These are phyloP conservation scores for Caenorhabditis sp. DNA, from an alignment of 2,888 invertebrate species.

Conservation along the genomic window DNA sequence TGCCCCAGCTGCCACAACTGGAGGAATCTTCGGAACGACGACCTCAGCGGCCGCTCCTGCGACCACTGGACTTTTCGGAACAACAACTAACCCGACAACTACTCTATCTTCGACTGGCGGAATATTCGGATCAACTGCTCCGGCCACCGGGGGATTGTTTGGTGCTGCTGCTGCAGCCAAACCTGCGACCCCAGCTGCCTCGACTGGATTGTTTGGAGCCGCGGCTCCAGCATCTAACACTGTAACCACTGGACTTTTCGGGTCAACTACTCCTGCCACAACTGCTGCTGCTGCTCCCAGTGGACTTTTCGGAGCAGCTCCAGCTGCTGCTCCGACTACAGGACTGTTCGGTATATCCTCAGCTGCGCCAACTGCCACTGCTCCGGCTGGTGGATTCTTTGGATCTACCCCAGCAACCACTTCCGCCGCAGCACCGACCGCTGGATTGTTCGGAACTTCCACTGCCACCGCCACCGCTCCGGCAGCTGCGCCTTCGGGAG, in stretches of 20 bases:
- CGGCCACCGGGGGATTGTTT: conserved; percentile 3
- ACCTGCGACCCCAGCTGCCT: too few relatives aligned
- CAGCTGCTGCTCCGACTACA: conserved; percentile 9
- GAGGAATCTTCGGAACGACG: too few relatives aligned
- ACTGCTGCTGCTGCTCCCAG: neutral
- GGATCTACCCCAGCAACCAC: neutral
- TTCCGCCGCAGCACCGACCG: neutral
- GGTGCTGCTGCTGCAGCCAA: neutral
- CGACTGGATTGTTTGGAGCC: neutral
- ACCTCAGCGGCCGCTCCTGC: too few relatives aligned
- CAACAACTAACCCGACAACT: too few relatives aligned
- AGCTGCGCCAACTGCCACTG: neutral
- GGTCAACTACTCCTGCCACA: neutral
- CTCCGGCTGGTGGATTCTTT: conserved; percentile 21
- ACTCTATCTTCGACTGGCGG: neutral
- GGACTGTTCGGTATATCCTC: conserved; percentile 19
- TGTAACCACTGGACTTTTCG: neutral
- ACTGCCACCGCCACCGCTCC: neutral
- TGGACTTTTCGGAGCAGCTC: conserved; percentile 17
- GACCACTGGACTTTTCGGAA: too few relatives aligned
- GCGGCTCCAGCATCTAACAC: neutral
- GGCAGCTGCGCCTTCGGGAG: neutral
- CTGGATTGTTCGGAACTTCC: conserved; percentile 12
- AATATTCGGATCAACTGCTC: neutral
- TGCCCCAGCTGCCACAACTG: neutral